These are phyloP conservation scores for Pteropus rufus DNA, from an alignment of 2,797 vertebrate species.

Conservation along the genomic window DNA sequence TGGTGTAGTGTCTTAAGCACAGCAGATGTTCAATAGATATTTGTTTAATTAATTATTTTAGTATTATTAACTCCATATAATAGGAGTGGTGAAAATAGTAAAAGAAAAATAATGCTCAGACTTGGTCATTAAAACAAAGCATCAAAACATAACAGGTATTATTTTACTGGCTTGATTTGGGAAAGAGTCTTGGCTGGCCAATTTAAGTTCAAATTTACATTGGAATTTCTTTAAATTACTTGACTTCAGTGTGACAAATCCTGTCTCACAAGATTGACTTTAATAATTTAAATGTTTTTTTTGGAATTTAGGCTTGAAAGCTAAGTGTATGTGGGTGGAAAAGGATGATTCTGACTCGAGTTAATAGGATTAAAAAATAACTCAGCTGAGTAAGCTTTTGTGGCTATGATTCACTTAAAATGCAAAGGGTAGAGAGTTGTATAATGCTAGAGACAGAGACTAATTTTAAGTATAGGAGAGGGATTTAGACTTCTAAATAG, in stretches of 20 bases:
- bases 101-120: background rate
- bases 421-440: constrained; percentile 39
- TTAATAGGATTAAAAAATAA: constrained; percentile 62
- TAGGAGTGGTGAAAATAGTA: background rate
- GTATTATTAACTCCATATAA: background rate
- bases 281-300: constrained; percentile 68
- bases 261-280: constrained; percentile 56
- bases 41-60: constrained; percentile 11
- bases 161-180: constrained; percentile 29
- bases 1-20: background rate
- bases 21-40: background rate
- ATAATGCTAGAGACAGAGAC: constrained; percentile 40
- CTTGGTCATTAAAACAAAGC: background rate
- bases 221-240: constrained; percentile 41
- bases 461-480: constrained; percentile 45
- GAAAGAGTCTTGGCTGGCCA: background rate
- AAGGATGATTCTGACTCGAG: constrained; percentile 55
- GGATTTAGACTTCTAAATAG: constrained; percentile 39
- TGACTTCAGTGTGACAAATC: constrained; percentile 50
- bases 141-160: background rate
- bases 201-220: constrained; percentile 5
- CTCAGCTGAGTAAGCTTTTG: constrained; percentile 59
- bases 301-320: constrained; percentile 61
- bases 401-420: constrained; percentile 61
- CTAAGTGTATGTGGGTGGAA: constrained; percentile 51